Base-by-base conservation (phyloP, 2,113 vertebrate genomes). In the Nibea coibor region DNA sequence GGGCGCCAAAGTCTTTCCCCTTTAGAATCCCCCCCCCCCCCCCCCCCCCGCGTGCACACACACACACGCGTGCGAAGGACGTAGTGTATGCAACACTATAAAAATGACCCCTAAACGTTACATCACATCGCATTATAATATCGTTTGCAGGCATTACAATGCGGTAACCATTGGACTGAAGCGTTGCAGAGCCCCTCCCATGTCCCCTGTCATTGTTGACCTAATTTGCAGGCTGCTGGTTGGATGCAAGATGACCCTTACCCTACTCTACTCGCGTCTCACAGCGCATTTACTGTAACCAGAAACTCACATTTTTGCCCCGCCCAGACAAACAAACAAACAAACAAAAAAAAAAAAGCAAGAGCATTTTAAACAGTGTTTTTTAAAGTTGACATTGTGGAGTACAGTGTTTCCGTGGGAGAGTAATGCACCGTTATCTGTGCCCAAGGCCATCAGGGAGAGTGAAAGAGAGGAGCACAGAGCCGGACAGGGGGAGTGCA, bases 401-500 rank as follows among this genome's bases (percentile, higher is more conserved):
- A 63, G 57, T 64, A 7, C 56, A 28, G 28, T 26, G 58, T 74
- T 81, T 81, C 31, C 1, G 22, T 43, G 39, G 24, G 65, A 83
- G 53, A 68, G 45, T 31, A 56, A 51, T 43, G 19, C 15, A 1
- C 28, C 64, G 15, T 57, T 59, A 75, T 74, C 14, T 72, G 72
- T 75, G 57, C 45, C 31, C 51, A 72, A 80, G 43, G 70, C 62
- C 53, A 64, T 51, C 11, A 15, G 42, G 31, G 43, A 75, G 63
- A 65, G 59, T 20, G 22, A 51, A 56, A 64, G 56, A 73, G 66
- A 71, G 31, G 61, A 67, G 66, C 54, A 12, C 1, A 20, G 24
- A 48, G 70, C 47, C 66, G 62, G 57, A 86, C 56, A 72, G 80
- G 43, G 42, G 35, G 31, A 48, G 78, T 45, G 47, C 51, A 82